Conservation (phyloP, 2,888 invertebrate genomes). For the Arge pagana region DNA sequence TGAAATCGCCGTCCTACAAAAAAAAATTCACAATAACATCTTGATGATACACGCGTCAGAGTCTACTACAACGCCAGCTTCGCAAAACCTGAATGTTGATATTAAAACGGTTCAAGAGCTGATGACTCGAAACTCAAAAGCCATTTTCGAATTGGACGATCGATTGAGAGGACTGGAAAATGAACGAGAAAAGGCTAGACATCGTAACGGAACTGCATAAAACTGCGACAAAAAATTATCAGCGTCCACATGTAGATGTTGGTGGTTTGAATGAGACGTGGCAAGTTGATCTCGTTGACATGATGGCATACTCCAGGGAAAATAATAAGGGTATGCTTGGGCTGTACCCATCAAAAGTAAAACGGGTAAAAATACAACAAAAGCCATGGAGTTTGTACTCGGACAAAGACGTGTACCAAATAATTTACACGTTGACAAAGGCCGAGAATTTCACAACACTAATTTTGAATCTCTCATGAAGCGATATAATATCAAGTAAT, state of each 20-base stretch:
- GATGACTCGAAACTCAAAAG: neutral
- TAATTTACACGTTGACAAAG: conserved; percentile 44
- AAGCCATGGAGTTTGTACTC: conserved; percentile 26
- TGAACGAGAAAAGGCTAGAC: too few relatives aligned
- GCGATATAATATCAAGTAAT: neutral
- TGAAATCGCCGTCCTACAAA: neutral
- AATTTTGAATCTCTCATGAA: conserved; percentile 37
- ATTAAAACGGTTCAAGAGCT: neutral
- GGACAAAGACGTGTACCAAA: conserved; percentile 23
- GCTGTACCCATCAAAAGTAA: too few relatives aligned
- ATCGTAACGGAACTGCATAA: conserved; percentile 46
- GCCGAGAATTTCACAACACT: conserved; percentile 43
- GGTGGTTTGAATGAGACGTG: conserved; percentile 52
- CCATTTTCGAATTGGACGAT: neutral
- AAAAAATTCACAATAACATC: conserved; percentile 1
- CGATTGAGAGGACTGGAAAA: neutral
- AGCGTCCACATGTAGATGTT: conserved; percentile 40
- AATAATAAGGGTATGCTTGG: conserved; percentile 41
- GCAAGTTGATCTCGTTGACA: conserved; percentile 53
- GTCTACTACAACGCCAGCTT: neutral
- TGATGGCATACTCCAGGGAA: conserved; percentile 37
- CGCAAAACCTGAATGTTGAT: neutral
- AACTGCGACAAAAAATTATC: conserved; percentile 44
- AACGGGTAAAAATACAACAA: too few relatives aligned
- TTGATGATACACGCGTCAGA: neutral